Percentiles rank a stretch among this genome's conserved stretches.
Evolutionary conservation across 2,797 vertebrate genomes (phyloP).

Genomic region (Anableps anableps): DNA sequence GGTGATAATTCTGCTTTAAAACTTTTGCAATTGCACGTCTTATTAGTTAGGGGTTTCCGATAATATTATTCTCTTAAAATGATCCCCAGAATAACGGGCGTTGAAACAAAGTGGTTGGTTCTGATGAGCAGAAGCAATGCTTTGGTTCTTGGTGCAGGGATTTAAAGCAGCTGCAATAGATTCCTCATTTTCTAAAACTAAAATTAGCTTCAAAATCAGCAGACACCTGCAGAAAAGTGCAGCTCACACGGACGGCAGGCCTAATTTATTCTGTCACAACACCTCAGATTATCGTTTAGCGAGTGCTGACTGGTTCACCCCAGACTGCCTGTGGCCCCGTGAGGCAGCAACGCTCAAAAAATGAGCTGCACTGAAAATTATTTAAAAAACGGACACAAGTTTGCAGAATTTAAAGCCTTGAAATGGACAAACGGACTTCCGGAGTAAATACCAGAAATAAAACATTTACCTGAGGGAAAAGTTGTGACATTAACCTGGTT

Average conservation of each 20-base stretch:
- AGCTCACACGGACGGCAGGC: neutral
- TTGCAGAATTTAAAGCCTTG: neutral
- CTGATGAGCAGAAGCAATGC: neutral
- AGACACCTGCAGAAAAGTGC: constrained; percentile 7
- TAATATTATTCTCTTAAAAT: neutral
- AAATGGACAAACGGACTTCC: neutral
- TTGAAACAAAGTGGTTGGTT: neutral
- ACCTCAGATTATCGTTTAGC: constrained; percentile 30
- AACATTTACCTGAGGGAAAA: neutral
- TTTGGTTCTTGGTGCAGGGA: neutral
- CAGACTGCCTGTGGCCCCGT: neutral
- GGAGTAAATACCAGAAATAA: neutral
- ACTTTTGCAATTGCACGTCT: neutral
- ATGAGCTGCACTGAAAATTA: neutral
- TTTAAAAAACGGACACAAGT: too few species aligned
- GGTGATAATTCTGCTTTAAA: neutral
- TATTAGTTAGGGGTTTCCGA: neutral
- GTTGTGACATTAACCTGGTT: neutral
- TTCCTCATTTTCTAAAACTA: neutral
- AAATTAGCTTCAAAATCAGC: neutral
- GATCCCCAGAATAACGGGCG: neutral
- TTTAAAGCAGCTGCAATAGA: neutral
- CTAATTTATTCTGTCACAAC: constrained; percentile 29
- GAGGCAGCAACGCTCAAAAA: neutral
- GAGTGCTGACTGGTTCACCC: neutral